These are phyloP conservation scores for Luidia sarsii DNA, from an alignment of 53 echinoderm and acorn worm species.

Conservation along the genomic window DNA sequence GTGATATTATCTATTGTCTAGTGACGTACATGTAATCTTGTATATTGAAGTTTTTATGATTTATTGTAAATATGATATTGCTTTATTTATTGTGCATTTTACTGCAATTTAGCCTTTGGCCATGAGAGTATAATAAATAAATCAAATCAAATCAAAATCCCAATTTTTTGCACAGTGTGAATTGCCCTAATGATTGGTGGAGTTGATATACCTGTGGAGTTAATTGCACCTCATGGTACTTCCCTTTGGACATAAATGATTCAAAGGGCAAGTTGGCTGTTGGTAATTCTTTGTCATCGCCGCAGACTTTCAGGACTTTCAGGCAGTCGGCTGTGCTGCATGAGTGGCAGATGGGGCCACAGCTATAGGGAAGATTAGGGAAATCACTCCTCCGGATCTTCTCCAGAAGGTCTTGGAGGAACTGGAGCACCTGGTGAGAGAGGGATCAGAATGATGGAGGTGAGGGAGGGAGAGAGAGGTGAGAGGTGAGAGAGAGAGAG, in stretches of 20 bases:
- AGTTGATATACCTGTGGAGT: constrained; percentile 40
- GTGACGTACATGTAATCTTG: too few relatives aligned
- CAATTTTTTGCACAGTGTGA: too few relatives aligned
- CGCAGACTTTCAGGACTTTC: constrained; percentile 30
- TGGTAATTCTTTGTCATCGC: constrained; percentile 39
- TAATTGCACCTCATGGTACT: constrained; percentile 48
- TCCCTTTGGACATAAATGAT: constrained; percentile 14
- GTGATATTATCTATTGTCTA: too few relatives aligned
- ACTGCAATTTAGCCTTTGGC: background rate
- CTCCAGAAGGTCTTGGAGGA: constrained; percentile 5
- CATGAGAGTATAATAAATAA: too few relatives aligned
- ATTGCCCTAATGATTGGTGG: too few relatives aligned
- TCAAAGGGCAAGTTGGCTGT: constrained; percentile 21
- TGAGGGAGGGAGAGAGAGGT: too few relatives aligned
- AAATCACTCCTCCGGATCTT: constrained; percentile 50
- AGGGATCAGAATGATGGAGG: too few relatives aligned
- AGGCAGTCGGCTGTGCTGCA: constrained; percentile 21
- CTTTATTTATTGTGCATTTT: background rate
- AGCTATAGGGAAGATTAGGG: constrained; percentile 47
- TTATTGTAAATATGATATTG: too few relatives aligned
- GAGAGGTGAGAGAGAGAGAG: too few relatives aligned
- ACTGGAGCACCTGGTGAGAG: constrained; percentile 27
- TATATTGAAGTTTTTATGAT: too few relatives aligned
- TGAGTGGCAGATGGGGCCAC: constrained; percentile 29
- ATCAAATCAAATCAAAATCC: too few relatives aligned